phyloP scores from a whole-genome alignment of 1,140 invertebrate species.

The Penaeus indicus region DNA sequence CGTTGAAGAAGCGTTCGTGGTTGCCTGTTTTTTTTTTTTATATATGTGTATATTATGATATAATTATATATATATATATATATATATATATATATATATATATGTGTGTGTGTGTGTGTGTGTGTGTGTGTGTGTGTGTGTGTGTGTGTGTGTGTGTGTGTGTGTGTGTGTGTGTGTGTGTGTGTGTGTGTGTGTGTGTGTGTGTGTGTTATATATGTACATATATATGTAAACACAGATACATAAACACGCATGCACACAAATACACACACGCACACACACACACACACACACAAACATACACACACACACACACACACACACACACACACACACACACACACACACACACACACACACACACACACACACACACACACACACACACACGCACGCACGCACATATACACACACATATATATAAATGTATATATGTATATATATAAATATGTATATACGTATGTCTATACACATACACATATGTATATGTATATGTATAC shows the following conservation, averaged over 20 bases:
- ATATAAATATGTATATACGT: too few relatives aligned
- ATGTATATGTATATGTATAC: too few relatives aligned
- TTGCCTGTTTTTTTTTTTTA: neutral
- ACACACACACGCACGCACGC: neutral
- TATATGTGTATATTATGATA: constrained; percentile 37
- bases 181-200: neutral
- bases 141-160: neutral
- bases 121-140: neutral
- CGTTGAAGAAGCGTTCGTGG: too few relatives aligned
- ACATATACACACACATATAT: neutral
- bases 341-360: neutral
- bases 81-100: neutral
- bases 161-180: neutral
- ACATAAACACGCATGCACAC: too few relatives aligned
- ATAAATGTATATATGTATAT: neutral
- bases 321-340: too few relatives aligned
- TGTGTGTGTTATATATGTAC: neutral
- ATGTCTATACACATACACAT: too few relatives aligned
- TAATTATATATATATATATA: neutral
- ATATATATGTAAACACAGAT: neutral
- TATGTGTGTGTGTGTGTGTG: neutral
- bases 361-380: neutral
- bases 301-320: too few relatives aligned
- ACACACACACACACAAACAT: too few relatives aligned
- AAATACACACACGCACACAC: too few relatives aligned